Evolutionary conservation across 2,797 vertebrate species (phyloP), one percentile per base, ranked within the genome.

Genomic region (Eidolon dupreanum): DNA sequence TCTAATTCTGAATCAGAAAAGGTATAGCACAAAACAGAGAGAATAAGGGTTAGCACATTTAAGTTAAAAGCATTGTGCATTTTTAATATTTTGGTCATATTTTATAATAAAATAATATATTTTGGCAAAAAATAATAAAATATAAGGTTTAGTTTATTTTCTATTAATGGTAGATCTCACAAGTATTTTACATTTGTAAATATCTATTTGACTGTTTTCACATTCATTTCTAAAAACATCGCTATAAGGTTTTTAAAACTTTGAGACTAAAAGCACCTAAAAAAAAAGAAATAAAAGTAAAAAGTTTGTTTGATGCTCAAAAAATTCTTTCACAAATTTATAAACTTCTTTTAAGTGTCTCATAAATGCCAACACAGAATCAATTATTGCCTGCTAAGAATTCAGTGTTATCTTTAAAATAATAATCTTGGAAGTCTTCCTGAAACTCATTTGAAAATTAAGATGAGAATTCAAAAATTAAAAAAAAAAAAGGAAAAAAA

Each of bases 51-150:
- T 93, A 98, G 91, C 92, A 96, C 65, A 94, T 96, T 94, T 98
- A 97, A 97, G 97, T 84, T 97, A 98, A 98, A 98, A 97, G 98
- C 96, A 98, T 97, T 98, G 96, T 98, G 98, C 96, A 98, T 97
- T 97, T 97, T 97, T 97, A 98, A 97, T 96, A 98, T 98, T 98
- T 98, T 98, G 98, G 98, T 98, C 98, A 98, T 81, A 96, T 96
- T 96, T 96, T 96, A 98, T 97, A 93, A 97, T 11, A 88, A 74
- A 97, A 97, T 98, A 98, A 96, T 98, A 90, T 97, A 97, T 98
- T 99, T 99, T 98, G 98, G 98, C 98, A 98, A 98, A 98, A 98
- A 97, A 94, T 36, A 96, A 96, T 97, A 95, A 97, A 96, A 96
- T 91, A 94, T 88, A 97, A 86, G 84, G 83, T 82, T 88, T 33